These are phyloP conservation scores for Hyppa rectilinea DNA, from an alignment of 2,888 invertebrate genomes.

Conservation along the genomic window DNA sequence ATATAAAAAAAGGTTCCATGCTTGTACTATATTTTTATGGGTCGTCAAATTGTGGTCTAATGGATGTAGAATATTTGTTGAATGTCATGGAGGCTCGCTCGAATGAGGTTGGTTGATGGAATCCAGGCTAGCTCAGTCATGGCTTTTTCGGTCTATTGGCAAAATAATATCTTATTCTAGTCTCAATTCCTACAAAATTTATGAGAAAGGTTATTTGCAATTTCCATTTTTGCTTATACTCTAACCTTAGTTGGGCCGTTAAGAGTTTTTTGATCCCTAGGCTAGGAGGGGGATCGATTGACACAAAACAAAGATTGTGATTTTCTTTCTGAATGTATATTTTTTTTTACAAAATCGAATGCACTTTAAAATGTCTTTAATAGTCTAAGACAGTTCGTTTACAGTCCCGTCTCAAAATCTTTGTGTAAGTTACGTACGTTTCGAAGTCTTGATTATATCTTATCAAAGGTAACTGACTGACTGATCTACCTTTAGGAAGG, in stretches of 20 bases:
- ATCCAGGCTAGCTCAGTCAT: neutral
- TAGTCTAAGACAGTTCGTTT: neutral
- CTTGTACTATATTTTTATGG: conserved; percentile 56
- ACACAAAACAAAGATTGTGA: neutral
- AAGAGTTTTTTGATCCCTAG: too few species aligned
- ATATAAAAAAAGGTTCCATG: too few species aligned
- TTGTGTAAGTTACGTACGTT: too few species aligned
- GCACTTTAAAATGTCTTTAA: neutral
- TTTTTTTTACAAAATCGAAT: neutral
- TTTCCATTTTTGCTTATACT: neutral
- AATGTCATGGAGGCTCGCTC: conserved; percentile 2
- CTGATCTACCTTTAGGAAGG: too few species aligned
- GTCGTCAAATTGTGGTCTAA: conserved; percentile 42
- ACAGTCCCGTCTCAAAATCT: neutral
- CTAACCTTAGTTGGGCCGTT: neutral
- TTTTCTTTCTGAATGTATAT: neutral
- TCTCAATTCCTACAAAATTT: neutral
- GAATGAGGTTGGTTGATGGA: neutral
- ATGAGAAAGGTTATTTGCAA: neutral
- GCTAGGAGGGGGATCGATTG: neutral
- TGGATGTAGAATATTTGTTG: conserved; percentile 15
- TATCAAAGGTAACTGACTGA: too few species aligned
- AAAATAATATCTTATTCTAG: neutral
- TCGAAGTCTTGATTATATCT: neutral
- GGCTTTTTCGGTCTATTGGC: neutral